phyloP scores from a whole-genome alignment of 2,113 vertebrate species.

The Nothocercus julius region DNA sequence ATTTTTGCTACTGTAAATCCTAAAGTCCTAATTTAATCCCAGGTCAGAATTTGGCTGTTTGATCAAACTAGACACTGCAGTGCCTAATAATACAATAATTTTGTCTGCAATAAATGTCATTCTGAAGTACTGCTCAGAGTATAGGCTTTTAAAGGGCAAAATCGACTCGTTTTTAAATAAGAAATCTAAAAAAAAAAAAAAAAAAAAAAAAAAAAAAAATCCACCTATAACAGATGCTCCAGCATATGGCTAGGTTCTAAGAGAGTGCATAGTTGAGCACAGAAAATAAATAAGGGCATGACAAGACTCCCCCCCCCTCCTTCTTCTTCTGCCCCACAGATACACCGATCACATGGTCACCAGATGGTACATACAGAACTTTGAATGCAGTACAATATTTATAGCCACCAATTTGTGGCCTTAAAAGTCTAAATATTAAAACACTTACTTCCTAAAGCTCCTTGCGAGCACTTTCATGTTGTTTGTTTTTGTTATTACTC shows the following conservation, averaged over 20 bases:
- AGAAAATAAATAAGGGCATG: slow-evolving; percentile 66
- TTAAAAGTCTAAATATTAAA: slow-evolving; percentile 34
- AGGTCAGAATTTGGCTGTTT: not conserved
- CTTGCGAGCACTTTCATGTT: not conserved
- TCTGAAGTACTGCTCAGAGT: not conserved
- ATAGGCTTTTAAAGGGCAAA: slow-evolving; percentile 48
- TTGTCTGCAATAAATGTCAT: slow-evolving; percentile 32
- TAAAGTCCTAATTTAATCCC: not conserved
- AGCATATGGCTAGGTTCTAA: slow-evolving; percentile 71
- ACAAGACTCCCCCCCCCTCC: slow-evolving; percentile 11
- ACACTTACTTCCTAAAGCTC: not conserved
- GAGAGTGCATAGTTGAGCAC: slow-evolving; percentile 52
- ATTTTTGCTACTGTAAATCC: not conserved
- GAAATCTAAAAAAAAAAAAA: slow-evolving; percentile 27
- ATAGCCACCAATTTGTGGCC: not conserved
- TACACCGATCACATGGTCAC: slow-evolving; percentile 52
- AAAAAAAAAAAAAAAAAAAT: not conserved
- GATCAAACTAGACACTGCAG: not conserved
- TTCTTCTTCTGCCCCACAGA: slow-evolving; percentile 42
- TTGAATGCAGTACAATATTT: slow-evolving; percentile 20
- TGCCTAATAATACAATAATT: slow-evolving; percentile 37
- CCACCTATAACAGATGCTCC: slow-evolving; percentile 61
- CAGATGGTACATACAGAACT: slow-evolving; percentile 48
- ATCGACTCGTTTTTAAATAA: slow-evolving; percentile 29
- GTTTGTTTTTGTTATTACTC: not conserved